phyloP scores from a whole-genome alignment of 2,113 vertebrate species.

The Neopipo cinnamomea region DNA sequence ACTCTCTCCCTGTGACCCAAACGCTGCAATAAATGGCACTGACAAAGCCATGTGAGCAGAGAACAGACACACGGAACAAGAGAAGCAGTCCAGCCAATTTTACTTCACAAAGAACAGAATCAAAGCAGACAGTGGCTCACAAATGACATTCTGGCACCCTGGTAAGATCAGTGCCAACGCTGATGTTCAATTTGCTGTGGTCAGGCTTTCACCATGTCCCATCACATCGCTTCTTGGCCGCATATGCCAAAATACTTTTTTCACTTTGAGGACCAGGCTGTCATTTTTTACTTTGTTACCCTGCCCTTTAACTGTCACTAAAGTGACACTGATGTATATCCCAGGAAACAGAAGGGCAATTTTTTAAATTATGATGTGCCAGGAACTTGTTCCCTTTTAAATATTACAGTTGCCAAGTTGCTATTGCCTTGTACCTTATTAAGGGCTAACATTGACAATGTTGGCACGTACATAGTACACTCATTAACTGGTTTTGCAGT shows the following conservation, averaged over 20 bases:
- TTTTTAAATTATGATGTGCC: not conserved
- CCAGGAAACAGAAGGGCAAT: not conserved
- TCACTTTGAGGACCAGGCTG: constrained; percentile 5
- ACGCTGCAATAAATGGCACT: not conserved
- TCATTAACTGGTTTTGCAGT: not conserved
- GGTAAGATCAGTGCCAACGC: not conserved
- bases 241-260: not conserved
- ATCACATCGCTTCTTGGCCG: not conserved
- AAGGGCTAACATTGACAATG: not conserved
- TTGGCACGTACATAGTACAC: not conserved
- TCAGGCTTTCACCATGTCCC: not conserved
- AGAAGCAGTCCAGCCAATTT: not conserved
- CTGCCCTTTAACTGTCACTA: constrained; percentile 40
- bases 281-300: constrained; percentile 34
- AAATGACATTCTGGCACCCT: not conserved
- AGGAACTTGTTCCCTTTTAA: not conserved
- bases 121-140: not conserved
- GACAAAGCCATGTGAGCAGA: not conserved
- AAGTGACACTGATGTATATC: constrained; percentile 23
- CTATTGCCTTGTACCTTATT: not conserved
- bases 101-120: not conserved
- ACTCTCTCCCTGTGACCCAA: not conserved
- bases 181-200: not conserved
- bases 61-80: not conserved
- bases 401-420: not conserved